Evolutionary conservation across 2,113 vertebrate genomes (phyloP).

Genomic region (Equus quagga): DNA sequence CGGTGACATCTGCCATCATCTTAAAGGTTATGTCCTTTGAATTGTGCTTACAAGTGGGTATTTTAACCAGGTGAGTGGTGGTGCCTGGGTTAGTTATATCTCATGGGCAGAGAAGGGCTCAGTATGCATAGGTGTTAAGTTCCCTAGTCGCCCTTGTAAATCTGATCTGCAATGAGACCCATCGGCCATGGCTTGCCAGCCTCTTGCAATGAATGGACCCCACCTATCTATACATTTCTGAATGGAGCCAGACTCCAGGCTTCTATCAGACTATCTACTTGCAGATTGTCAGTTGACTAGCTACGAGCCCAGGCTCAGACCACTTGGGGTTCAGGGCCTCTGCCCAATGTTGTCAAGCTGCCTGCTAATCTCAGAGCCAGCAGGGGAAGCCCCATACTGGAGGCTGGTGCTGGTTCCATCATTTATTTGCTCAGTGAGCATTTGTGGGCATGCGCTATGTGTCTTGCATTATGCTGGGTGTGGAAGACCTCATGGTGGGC

Average conservation of each 20-base stretch:
- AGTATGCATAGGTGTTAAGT: not conserved
- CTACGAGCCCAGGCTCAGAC: not conserved
- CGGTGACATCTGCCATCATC: not conserved
- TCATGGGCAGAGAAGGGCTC: not conserved
- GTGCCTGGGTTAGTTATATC: not conserved
- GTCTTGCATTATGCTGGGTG: not conserved
- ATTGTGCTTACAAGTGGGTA: not conserved
- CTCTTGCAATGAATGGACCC: not conserved
- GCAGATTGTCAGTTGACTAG: not conserved
- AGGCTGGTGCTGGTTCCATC: not conserved
- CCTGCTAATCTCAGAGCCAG: not conserved
- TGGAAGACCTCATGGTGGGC: not conserved
- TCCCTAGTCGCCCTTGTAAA: not conserved
- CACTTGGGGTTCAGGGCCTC: not conserved
- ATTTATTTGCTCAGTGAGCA: not conserved
- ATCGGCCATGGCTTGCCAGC: not conserved
- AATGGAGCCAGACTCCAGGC: not conserved
- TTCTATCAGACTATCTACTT: not conserved
- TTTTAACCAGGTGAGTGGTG: not conserved
- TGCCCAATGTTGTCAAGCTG: not conserved
- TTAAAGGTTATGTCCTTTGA: not conserved
- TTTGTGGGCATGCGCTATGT: not conserved
- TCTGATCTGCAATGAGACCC: not conserved
- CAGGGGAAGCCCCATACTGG: not conserved
- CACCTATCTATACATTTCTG: not conserved